These are phyloP conservation scores for Epinotia bilunana DNA, from an alignment of 2,888 invertebrate genomes.

Conservation along the genomic window DNA sequence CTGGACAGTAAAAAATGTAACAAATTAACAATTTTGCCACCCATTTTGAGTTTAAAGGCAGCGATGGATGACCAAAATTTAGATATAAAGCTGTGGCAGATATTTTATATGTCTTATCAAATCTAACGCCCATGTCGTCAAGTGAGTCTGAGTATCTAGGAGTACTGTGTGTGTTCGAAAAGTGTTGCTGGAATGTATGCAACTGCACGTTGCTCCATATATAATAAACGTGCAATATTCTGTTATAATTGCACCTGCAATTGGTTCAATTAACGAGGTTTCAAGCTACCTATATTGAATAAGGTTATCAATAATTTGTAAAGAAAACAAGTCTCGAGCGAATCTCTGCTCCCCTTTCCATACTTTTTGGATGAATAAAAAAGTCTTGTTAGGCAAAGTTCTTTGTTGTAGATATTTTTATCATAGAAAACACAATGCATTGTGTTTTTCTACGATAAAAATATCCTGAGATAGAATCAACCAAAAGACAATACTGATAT, in stretches of 20 bases:
- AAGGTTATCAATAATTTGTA: background rate
- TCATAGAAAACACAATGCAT: too few relatives aligned
- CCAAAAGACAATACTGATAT: too few relatives aligned
- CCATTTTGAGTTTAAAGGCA: background rate
- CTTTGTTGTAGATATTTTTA: too few relatives aligned
- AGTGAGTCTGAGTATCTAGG: too few relatives aligned
- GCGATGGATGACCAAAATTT: constrained; percentile 9
- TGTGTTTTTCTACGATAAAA: too few relatives aligned
- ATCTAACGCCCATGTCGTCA: background rate
- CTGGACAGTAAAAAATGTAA: background rate
- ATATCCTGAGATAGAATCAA: too few relatives aligned
- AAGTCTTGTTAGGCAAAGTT: too few relatives aligned
- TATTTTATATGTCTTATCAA: constrained; percentile 17
- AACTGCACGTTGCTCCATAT: background rate
- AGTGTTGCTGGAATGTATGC: background rate
- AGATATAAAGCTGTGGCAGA: constrained; percentile 4
- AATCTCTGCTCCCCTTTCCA: background rate
- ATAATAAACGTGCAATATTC: background rate
- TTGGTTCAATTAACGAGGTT: background rate
- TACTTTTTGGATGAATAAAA: too few relatives aligned
- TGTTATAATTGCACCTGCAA: background rate
- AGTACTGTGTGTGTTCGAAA: too few relatives aligned
- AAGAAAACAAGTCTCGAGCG: background rate
- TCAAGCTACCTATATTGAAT: background rate
- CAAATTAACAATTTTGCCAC: background rate